These are phyloP conservation scores for Drosophila malerkotliana DNA, from an alignment of 1,140 invertebrate genomes.

Conservation along the genomic window DNA sequence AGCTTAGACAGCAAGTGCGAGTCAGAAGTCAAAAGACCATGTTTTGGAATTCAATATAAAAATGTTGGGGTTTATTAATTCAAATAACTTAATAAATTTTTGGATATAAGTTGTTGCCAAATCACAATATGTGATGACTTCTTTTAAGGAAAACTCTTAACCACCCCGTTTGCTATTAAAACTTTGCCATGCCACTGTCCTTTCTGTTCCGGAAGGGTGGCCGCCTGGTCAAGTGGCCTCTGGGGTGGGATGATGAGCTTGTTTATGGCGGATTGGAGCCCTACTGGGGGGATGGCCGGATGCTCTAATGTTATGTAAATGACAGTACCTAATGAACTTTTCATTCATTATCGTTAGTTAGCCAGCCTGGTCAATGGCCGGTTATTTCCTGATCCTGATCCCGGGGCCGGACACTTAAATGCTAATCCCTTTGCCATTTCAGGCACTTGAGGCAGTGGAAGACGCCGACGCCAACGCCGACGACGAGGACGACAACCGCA, in stretches of 20 bases:
- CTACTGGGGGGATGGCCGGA: constrained; percentile 20
- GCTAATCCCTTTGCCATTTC: constrained; percentile 71
- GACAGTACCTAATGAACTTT: constrained; percentile 81
- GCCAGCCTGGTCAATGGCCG: constrained; percentile 43
- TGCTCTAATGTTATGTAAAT: constrained; percentile 80
- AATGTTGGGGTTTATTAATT: not conserved
- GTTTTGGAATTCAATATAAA: too few species aligned
- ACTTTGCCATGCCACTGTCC: constrained; percentile 22
- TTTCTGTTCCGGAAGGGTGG: constrained; percentile 2
- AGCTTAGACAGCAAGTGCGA: not conserved
- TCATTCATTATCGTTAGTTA: constrained; percentile 80
- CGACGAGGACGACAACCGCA: constrained; percentile 46
- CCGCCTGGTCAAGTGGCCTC: constrained; percentile 18
- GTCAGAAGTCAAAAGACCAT: too few species aligned
- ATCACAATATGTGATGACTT: not conserved
- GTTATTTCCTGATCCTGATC: constrained; percentile 43
- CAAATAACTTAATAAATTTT: not conserved
- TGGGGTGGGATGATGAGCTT: constrained; percentile 36
- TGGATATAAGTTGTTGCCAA: not conserved
- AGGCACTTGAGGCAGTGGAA: constrained; percentile 37
- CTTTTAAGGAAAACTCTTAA: not conserved
- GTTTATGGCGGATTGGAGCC: constrained; percentile 27
- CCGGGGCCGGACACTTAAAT: constrained; percentile 60
- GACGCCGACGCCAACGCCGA: not conserved
- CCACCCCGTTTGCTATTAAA: constrained; percentile 36